phyloP scores from a whole-genome alignment of 2,113 vertebrate species.

The Sylvilagus bachmani region DNA sequence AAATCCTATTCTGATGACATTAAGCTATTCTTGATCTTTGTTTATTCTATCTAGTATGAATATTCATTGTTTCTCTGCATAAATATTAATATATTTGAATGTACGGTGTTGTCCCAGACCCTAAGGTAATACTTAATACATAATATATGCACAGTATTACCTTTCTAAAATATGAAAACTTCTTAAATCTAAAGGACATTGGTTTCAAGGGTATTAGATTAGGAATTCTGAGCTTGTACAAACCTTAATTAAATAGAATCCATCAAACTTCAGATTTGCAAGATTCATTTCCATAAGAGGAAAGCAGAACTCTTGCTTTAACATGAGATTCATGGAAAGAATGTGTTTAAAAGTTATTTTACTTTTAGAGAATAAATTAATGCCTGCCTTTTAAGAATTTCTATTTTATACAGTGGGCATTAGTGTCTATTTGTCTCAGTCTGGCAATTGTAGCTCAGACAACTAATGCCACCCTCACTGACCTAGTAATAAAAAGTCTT shows the following conservation, averaged over 20 bases:
- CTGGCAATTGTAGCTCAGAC: background rate
- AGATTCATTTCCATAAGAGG: conserved; percentile 9
- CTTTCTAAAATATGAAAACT: conserved; percentile 20
- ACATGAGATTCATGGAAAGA: background rate
- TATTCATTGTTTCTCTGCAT: background rate
- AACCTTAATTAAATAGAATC: conserved; percentile 50
- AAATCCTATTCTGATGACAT: background rate
- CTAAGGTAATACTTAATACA: background rate
- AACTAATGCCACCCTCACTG: background rate
- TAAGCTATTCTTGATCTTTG: background rate
- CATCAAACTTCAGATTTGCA: conserved; percentile 8
- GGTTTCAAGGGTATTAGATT: background rate
- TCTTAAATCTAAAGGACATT: conserved; percentile 48
- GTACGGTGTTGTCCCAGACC: background rate
- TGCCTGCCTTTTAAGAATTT: background rate
- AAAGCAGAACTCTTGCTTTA: background rate
- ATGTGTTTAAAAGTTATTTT: conserved; percentile 31
- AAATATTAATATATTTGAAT: conserved; percentile 51
- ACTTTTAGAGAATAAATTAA: background rate
- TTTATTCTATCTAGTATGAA: background rate
- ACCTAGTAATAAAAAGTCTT: background rate
- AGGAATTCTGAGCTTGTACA: conserved; percentile 46
- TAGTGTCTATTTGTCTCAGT: background rate
- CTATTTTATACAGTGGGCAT: background rate
- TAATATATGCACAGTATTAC: background rate